phyloP scores from a whole-genome alignment of 2,113 vertebrate species.

The Macroglossus sobrinus region DNA sequence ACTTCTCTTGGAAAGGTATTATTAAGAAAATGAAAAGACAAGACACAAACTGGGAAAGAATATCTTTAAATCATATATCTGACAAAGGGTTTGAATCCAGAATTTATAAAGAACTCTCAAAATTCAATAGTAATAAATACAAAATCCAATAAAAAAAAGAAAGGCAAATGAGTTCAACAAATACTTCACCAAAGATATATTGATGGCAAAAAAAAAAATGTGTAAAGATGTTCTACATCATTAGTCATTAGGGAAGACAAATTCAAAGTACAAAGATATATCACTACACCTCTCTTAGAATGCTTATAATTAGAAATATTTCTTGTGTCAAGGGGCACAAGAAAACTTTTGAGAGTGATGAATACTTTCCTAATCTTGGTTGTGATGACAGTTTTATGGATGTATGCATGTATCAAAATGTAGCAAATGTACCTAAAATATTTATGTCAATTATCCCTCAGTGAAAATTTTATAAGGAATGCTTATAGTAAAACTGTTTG shows the following conservation, averaged over 20 bases:
- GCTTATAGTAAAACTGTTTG: background rate
- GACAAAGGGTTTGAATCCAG: background rate
- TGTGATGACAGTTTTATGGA: background rate
- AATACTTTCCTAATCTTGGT: background rate
- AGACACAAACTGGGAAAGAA: background rate
- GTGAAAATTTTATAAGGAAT: background rate
- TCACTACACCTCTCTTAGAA: background rate
- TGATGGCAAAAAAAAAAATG: background rate
- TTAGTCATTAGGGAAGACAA: background rate
- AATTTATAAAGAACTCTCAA: background rate
- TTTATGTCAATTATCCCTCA: background rate
- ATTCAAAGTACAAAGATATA: background rate
- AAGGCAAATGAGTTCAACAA: background rate
- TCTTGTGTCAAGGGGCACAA: background rate
- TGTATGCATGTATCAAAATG: background rate
- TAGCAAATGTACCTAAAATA: background rate
- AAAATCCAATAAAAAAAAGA: background rate
- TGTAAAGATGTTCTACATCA: background rate
- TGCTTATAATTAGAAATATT: background rate
- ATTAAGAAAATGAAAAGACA: conserved; percentile 38
- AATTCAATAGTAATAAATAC: background rate
- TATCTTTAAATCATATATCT: background rate
- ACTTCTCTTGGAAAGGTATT: background rate
- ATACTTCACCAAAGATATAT: background rate
- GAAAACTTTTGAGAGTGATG: background rate